Percentiles rank a stretch among this genome's conserved stretches.
These are phyloP conservation scores for Sinocyclocheilus rhinocerous DNA, from an alignment of 2,113 vertebrate species.

Conservation along the genomic window DNA sequence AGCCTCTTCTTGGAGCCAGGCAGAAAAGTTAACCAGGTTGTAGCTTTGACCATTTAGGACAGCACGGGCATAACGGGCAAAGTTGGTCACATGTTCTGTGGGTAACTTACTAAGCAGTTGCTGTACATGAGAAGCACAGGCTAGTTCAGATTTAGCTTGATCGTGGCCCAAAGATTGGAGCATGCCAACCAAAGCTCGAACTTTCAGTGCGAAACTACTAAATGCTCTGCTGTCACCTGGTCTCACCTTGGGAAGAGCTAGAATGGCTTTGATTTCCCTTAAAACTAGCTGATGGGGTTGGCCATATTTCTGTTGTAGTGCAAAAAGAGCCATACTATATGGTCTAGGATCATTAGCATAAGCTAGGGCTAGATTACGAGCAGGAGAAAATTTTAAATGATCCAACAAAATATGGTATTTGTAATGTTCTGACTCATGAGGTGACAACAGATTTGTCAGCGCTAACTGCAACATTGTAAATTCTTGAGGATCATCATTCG, in stretches of 20 bases:
- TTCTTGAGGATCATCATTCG: not conserved
- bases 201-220: too few relatives aligned
- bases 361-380: not conserved
- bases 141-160: too few relatives aligned
- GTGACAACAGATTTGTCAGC: not conserved
- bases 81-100: not conserved
- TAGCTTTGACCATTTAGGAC: not conserved
- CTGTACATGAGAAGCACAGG: too few relatives aligned
- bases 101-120: too few relatives aligned
- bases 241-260: too few relatives aligned
- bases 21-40: not conserved
- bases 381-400: not conserved
- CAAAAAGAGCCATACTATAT: not conserved
- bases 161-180: too few relatives aligned
- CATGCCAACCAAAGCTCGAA: too few relatives aligned
- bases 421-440: constrained; percentile 1
- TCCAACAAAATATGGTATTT: not conserved
- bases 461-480: constrained; percentile 1
- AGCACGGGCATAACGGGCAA: not conserved
- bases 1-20: not conserved
- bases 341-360: not conserved
- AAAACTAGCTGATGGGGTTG: too few relatives aligned
- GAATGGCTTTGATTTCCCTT: too few relatives aligned
- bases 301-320: too few relatives aligned
- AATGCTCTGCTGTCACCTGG: too few relatives aligned